These are phyloP conservation scores for Pyrgilauda ruficollis DNA, from an alignment of 2,113 vertebrate species.

Conservation along the genomic window DNA sequence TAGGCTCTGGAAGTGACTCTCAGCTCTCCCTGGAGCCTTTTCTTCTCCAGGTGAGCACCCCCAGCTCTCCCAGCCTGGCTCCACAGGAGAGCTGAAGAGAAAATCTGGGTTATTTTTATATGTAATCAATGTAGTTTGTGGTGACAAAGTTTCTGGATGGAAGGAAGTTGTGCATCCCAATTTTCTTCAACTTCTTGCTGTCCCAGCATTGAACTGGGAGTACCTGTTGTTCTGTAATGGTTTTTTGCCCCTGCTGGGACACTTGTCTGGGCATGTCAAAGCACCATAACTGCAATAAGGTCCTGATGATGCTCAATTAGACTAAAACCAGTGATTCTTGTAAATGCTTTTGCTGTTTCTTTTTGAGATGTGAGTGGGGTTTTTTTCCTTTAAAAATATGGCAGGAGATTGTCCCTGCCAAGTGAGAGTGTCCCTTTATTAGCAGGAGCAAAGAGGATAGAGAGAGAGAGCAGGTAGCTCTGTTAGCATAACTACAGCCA, in stretches of 20 bases:
- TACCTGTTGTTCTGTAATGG: not conserved
- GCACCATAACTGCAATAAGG: not conserved
- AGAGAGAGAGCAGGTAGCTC: not conserved
- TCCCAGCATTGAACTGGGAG: not conserved
- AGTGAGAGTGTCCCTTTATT: not conserved
- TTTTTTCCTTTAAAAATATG: not conserved
- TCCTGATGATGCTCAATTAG: conserved; percentile 9
- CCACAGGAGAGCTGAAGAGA: not conserved
- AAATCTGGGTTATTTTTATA: not conserved
- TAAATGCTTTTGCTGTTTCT: not conserved
- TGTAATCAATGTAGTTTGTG: not conserved
- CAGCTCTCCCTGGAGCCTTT: not conserved
- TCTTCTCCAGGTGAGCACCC: rapidly evolving
- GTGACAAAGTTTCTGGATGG: not conserved
- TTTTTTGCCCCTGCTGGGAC: not conserved
- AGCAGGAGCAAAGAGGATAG: not conserved
- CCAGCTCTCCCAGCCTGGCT: not conserved
- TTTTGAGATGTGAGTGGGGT: not conserved
- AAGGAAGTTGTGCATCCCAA: not conserved
- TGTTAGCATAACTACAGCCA: not conserved
- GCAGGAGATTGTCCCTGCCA: too few relatives aligned
- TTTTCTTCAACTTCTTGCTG: not conserved
- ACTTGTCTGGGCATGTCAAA: not conserved
- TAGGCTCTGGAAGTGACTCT: rapidly evolving
- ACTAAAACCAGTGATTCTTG: not conserved